These are phyloP conservation scores for Cyclophora albipunctata DNA, from an alignment of 2,888 invertebrate species.

Conservation along the genomic window DNA sequence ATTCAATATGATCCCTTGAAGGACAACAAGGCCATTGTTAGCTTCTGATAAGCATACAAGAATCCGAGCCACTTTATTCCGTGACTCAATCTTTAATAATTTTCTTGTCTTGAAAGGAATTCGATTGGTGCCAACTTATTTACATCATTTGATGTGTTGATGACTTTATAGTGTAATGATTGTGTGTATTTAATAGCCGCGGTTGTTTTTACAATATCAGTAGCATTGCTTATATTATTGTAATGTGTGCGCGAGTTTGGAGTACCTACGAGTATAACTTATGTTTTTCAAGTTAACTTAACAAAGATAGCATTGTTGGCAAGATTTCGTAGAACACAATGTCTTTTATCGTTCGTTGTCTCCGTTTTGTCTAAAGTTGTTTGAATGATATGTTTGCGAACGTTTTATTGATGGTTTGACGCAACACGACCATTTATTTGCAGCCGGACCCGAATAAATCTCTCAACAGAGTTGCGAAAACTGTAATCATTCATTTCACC, in stretches of 20 bases:
- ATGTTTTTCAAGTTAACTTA: too few species aligned
- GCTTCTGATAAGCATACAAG: slow-evolving; percentile 38
- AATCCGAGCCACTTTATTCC: slow-evolving; percentile 15
- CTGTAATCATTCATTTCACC: slow-evolving; percentile 47
- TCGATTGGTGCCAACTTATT: too few species aligned
- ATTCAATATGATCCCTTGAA: slow-evolving; percentile 51
- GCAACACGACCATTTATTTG: slow-evolving; percentile 43
- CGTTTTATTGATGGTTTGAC: slow-evolving; percentile 53
- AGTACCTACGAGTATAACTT: too few species aligned
- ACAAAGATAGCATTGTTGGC: too few species aligned
- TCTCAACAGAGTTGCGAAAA: slow-evolving; percentile 38
- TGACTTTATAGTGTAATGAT: too few species aligned
- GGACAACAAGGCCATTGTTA: slow-evolving; percentile 47
- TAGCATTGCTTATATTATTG: too few species aligned
- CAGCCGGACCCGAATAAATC: slow-evolving; percentile 52
- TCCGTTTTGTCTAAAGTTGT: slow-evolving; percentile 26
- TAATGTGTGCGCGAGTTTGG: too few species aligned
- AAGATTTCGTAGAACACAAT: too few species aligned
- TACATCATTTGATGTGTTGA: too few species aligned
- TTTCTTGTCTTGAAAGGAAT: not conserved
- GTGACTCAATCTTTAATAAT: slow-evolving; percentile 13
- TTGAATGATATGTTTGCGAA: slow-evolving; percentile 45
- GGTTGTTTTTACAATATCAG: too few species aligned
- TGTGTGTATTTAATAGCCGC: too few species aligned
- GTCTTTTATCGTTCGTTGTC: too few species aligned